These are phyloP conservation scores for Coenobita brevimanus DNA, from an alignment of 1,140 invertebrate species.

Conservation along the genomic window DNA sequence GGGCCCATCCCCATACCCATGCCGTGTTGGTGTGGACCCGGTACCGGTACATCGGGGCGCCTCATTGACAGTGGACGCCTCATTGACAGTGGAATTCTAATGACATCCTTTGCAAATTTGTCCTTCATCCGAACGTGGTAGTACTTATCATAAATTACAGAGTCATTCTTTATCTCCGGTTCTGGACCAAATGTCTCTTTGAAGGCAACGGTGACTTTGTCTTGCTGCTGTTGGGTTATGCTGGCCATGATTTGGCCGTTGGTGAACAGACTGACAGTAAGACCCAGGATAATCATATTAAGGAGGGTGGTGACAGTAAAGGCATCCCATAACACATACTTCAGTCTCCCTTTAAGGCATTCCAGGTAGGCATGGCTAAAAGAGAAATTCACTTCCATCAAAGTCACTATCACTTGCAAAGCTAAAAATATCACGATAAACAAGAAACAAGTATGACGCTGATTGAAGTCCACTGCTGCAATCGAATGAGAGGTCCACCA, in stretches of 20 bases:
- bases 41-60: neutral
- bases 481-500: slow-evolving; percentile 10
- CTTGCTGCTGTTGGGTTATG: neutral
- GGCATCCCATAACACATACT: neutral
- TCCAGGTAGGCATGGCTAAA: neutral
- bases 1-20: neutral
- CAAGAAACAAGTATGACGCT: neutral
- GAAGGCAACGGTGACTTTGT: neutral
- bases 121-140: neutral
- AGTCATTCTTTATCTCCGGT: neutral
- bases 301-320: neutral
- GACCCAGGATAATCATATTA: neutral
- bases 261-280: neutral
- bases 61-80: neutral
- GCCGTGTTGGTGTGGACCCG: neutral
- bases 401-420: neutral
- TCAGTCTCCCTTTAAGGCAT: neutral
- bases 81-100: too few relatives aligned
- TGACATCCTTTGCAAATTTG: too few relatives aligned
- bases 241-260: neutral
- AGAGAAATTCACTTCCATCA: neutral
- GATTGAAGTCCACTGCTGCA: neutral
- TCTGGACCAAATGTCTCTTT: neutral
- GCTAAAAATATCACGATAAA: neutral
- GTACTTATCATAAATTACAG: neutral